phyloP scores from a whole-genome alignment of 2,113 vertebrate genomes.

The Cricetomys ansorgei region DNA sequence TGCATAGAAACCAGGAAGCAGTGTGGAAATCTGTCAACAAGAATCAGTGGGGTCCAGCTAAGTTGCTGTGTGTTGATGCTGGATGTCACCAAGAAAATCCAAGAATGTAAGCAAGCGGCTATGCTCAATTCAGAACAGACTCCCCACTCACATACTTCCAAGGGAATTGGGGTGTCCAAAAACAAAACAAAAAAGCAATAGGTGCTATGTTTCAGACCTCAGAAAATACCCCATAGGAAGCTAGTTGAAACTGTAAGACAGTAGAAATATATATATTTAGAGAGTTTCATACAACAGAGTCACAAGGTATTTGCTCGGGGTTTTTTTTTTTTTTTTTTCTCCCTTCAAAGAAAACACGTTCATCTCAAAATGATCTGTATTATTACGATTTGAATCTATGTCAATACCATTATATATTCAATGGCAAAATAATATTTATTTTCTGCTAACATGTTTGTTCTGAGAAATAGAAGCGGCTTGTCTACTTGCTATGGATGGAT shows the following conservation, averaged over 20 bases:
- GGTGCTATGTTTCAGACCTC: not conserved
- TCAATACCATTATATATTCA: constrained; percentile 18
- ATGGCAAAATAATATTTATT: constrained; percentile 72
- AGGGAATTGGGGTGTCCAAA: not conserved
- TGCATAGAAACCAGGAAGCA: not conserved
- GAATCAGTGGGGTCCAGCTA: not conserved
- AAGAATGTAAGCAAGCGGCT: constrained; percentile 16
- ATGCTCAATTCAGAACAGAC: constrained; percentile 55
- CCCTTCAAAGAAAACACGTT: constrained; percentile 55
- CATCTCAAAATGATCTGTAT: constrained; percentile 61
- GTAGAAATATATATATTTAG: constrained; percentile 4
- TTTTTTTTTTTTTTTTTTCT: not conserved
- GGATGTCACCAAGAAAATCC: constrained; percentile 57
- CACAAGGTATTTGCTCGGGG: not conserved
- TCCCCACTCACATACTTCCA: constrained; percentile 30
- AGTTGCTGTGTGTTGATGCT: constrained; percentile 17
- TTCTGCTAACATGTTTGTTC: constrained; percentile 72
- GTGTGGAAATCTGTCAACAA: not conserved
- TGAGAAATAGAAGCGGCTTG: constrained; percentile 77
- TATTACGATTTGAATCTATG: constrained; percentile 20
- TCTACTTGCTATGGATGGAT: constrained; percentile 80
- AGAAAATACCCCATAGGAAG: not conserved
- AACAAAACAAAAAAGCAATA: not conserved
- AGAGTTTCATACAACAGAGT: not conserved
- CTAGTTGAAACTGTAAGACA: not conserved